Evolutionary conservation across 2,113 vertebrate genomes (phyloP), one percentile per base, ranked within the genome.

Genomic region (Herpailurus yagouaroundi): DNA sequence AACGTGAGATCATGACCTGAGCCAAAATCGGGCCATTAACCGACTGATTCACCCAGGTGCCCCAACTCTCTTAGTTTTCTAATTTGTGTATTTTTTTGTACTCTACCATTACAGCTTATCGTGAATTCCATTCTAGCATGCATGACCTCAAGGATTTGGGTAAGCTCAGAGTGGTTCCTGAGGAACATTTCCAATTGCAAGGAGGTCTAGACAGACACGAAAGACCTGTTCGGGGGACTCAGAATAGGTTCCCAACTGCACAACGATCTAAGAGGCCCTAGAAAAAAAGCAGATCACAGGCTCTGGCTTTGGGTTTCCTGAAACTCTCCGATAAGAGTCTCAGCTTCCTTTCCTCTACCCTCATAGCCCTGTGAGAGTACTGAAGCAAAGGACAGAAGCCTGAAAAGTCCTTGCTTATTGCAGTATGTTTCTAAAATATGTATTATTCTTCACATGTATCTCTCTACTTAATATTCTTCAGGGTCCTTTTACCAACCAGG

Each of bases 381-480:
- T 38, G 21, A 97, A 89, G 7, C 4, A 66, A 23, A 91, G 14
- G 27, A 69, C 5, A 66, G 66, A 71, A 86, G 18, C 82, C 48
- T 91, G 6, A 38, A 85, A 96, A 94, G 77, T 9, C 38, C 31
- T 52, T 91, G 45, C 12, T 18, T 91, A 80, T 80, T 66, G 29
- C 5, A 82, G 33, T 77, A 11, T n/a, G 8, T 76, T 88, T 90
- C 55, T 4, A 68, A 88, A 63, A 48, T 69, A 71, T 89, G 31
- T 89, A 76, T 85, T 95, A 94, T 91, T 95, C 38, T 94, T 94
- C 45, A 79, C 45, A 63, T 94, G 48, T 45, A 36, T 74, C n/a
- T 89, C 33, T 95, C 77, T 97, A 81, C 21, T 98, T 95, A 96
- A 77, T 96, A 96, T 94, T 94, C 81, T 89, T 85, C 66, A 63